Conservation (phyloP, 2,113 vertebrate species). For the Pavo muticus region DNA sequence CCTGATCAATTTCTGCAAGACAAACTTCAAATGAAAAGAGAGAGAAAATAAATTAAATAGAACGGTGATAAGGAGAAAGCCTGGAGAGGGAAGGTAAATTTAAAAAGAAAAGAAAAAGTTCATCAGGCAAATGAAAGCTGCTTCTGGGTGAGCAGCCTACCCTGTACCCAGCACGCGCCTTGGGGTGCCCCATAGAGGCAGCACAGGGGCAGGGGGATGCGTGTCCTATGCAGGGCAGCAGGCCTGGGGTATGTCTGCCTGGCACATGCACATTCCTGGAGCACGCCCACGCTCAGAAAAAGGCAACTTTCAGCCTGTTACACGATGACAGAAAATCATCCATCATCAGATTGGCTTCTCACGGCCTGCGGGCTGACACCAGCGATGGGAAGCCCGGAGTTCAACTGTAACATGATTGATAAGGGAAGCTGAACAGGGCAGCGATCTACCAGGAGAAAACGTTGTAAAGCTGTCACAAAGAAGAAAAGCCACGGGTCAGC, state of each 20-base stretch:
- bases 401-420: accelerated
- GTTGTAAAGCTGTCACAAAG: background rate
- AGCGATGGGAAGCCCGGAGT: background rate
- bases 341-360: background rate
- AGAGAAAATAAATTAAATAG: background rate
- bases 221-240: accelerated
- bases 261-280: accelerated
- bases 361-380: background rate
- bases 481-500: too few species aligned
- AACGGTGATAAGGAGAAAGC: background rate
- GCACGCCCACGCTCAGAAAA: accelerated
- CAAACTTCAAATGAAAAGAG: slow-evolving; percentile 12
- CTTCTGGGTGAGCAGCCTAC: background rate
- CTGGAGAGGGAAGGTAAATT: background rate
- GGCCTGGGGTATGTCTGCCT: accelerated
- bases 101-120: background rate
- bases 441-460: background rate
- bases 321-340: background rate
- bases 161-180: too few species aligned
- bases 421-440: background rate
- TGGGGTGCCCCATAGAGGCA: too few species aligned
- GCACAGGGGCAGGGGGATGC: accelerated
- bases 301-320: background rate
- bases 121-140: background rate
- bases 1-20: background rate